A percentile compares a stretch with the other conserved stretches of the same genome.
Conservation (phyloP, 2,888 invertebrate genomes). For the Tenthredo amoena region DNA sequence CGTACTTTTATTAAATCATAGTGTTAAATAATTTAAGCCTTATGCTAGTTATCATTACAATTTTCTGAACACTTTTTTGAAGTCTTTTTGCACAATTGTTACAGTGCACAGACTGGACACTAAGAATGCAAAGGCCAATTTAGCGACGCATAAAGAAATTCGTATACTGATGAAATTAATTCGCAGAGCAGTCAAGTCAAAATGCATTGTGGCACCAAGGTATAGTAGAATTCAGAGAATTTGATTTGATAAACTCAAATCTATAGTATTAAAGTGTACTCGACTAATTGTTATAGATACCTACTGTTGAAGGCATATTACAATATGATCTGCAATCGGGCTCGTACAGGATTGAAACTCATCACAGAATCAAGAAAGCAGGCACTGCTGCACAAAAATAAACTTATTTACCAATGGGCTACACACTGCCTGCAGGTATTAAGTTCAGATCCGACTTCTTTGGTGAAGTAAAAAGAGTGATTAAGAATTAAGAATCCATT, state of each 20-base stretch:
- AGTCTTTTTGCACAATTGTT: constrained; percentile 38
- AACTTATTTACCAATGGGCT: constrained; percentile 79
- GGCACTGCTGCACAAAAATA: constrained; percentile 76
- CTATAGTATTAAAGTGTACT: constrained; percentile 16
- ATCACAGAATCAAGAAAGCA: constrained; percentile 76
- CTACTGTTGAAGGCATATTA: constrained; percentile 80
- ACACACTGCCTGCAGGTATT: constrained; percentile 80
- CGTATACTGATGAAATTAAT: constrained; percentile 6
- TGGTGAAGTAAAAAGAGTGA: background rate
- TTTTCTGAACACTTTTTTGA: background rate
- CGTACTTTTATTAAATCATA: background rate
- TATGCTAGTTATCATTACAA: background rate
- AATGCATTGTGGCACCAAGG: background rate
- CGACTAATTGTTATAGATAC: constrained; percentile 76
- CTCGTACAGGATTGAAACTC: constrained; percentile 73
- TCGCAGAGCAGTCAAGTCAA: background rate
- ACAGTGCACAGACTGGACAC: constrained; percentile 69
- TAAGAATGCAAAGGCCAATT: constrained; percentile 65
- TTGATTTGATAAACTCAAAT: background rate
- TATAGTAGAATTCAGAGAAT: background rate
- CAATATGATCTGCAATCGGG: constrained; percentile 78
- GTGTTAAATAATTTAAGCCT: background rate
- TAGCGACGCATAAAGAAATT: constrained; percentile 59
- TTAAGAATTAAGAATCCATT: background rate
- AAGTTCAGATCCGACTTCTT: constrained; percentile 27